Conservation (phyloP, 2,797 vertebrate species). For the Parotocinclus haroldoi region DNA sequence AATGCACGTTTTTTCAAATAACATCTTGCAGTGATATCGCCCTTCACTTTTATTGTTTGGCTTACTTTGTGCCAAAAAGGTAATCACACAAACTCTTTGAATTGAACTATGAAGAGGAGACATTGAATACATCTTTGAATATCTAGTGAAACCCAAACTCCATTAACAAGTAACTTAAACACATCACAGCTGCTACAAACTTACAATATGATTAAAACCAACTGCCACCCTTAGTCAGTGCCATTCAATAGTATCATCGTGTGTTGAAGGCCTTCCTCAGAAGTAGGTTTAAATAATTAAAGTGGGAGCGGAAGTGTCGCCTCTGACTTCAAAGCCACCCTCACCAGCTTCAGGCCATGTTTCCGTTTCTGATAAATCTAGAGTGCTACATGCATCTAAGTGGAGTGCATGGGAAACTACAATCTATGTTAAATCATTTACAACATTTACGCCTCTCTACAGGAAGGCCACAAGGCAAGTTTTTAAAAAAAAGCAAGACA, state of each 20-base stretch:
- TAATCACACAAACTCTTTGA: not conserved
- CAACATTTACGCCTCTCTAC: constrained; percentile 32
- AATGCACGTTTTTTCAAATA: not conserved
- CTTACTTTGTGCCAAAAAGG: not conserved
- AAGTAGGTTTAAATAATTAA: constrained; percentile 24
- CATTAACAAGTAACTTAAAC: constrained; percentile 14
- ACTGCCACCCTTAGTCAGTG: not conserved
- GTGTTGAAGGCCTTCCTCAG: constrained; percentile 23
- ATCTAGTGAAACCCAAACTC: not conserved
- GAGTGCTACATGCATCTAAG: constrained; percentile 62
- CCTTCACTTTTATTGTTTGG: not conserved
- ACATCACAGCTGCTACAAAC: constrained; percentile 20
- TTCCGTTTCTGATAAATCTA: constrained; percentile 32
- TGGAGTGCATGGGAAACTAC: constrained; percentile 49
- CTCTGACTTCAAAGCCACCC: constrained; percentile 19
- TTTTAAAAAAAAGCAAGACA: not conserved
- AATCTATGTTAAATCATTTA: constrained; percentile 39
- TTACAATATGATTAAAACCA: constrained; percentile 5
- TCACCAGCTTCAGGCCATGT: not conserved
- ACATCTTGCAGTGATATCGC: not conserved
- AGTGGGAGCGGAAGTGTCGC: constrained; percentile 17
- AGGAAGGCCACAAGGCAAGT: constrained; percentile 42
- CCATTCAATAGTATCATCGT: not conserved
- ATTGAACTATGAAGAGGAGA: not conserved
- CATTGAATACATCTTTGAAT: not conserved